A percentile compares a stretch with the other conserved stretches of the same genome.
phyloP scores from a whole-genome alignment of 2,797 vertebrate genomes.

The Sebastes taczanowskii region DNA sequence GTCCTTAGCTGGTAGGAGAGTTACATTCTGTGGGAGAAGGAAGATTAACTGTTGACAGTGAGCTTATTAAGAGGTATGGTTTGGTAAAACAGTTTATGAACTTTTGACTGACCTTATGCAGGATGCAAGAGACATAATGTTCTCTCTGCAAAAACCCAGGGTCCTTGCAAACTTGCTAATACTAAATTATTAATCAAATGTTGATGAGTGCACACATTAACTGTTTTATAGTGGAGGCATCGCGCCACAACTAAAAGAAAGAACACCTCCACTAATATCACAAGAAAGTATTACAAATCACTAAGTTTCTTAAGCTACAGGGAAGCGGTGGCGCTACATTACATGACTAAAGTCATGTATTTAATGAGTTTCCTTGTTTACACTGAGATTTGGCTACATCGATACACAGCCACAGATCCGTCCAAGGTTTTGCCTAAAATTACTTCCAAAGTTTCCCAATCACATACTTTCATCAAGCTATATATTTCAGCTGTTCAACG shows the following conservation, averaged over 20 bases:
- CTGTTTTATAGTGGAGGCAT: not conserved
- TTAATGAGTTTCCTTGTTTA: not conserved
- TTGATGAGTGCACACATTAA: not conserved
- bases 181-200: not conserved
- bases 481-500: not conserved
- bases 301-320: not conserved
- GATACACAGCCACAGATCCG: no score
- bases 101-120: not conserved
- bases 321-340: not conserved
- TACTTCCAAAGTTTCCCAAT: not conserved
- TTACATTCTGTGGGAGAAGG: not conserved
- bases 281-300: not conserved
- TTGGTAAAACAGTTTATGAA: not conserved
- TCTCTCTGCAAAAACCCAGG: not conserved
- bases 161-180: not conserved
- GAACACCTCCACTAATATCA: not conserved
- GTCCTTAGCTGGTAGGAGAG: no score
- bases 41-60: not conserved
- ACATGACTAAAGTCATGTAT: not conserved
- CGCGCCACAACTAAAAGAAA: not conserved
- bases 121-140: not conserved
- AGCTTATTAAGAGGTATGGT: not conserved
- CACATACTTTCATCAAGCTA: no score
- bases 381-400: no score
- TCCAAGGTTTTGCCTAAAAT: no score